Evolutionary conservation across 2,797 vertebrate species (phyloP), one percentile per base, ranked within the genome.

Genomic region (Ibycter americanus): DNA sequence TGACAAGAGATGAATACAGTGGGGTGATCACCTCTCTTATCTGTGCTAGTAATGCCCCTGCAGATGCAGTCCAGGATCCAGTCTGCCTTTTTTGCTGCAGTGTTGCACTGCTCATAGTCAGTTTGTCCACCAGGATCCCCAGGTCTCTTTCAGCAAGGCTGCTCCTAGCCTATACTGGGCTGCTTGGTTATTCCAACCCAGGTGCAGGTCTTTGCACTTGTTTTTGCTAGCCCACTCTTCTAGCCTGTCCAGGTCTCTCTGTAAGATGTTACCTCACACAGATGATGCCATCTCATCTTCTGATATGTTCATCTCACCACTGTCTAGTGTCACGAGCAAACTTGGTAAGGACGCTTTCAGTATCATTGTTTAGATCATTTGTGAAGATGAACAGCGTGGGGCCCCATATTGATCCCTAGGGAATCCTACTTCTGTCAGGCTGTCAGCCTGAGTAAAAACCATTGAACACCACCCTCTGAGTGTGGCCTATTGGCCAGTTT

Each of bases 321-420:
- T 66, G 8, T 68, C 44, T 77, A n/a, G 36, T 38, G 54, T 40
- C 47, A 83, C 19, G 72, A 44, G 31, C 25, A 52, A 80, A 65
- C 19, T 6, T 49, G 15, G 49, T 34, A 36, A 83, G n/a, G 17
- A 15, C 32, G 44, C 44, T 76, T 67, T 92, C 36, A 79, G 58
- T 71, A 12, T 15, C 15, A 54, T 42, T 0, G 0, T 25, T 31
- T 21, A 47, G n/a, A 59, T 56, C 15, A 54, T n/a, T 4, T 74
- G 56, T 62, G 42, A 79, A 74, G 58, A 87, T 6, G 4, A 78
- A 58, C 29, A 91, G 54, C 1, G 1, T 32, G 8, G 11, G 27
- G 46, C 9, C 26, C 70, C 26, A 2, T 51, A 59, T 12, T 0
- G 0, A 42, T 36, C 34, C 38, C 29, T 11, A 59, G 17, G 26